These are phyloP conservation scores for Calameuta pallipes DNA, from an alignment of 2,888 invertebrate genomes.

Conservation along the genomic window DNA sequence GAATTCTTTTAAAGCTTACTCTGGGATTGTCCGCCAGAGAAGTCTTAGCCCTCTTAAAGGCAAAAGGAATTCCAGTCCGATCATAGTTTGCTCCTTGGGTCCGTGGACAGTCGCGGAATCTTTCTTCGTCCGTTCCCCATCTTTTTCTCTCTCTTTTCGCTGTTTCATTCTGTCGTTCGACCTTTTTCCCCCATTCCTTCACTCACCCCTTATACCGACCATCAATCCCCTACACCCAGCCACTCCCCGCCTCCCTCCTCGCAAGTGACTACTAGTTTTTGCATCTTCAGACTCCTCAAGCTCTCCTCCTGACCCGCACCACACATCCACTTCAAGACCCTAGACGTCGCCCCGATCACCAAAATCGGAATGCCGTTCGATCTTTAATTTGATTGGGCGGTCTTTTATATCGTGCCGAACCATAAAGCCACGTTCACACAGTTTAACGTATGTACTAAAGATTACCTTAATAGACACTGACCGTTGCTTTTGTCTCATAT, in stretches of 20 bases:
- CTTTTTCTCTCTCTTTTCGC: slow-evolving; percentile 14
- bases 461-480: neutral
- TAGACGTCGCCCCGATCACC: slow-evolving; percentile 24
- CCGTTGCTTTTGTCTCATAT: slow-evolving; percentile 36
- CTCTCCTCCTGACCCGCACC: slow-evolving; percentile 12
- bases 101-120: slow-evolving; percentile 48
- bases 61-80: slow-evolving; percentile 58
- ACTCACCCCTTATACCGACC: slow-evolving; percentile 2
- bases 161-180: neutral
- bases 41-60: slow-evolving; percentile 52
- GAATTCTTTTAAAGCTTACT: slow-evolving; percentile 53
- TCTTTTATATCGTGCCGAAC: neutral
- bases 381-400: slow-evolving; percentile 11
- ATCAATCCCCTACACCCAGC: slow-evolving; percentile 11
- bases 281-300: slow-evolving; percentile 17
- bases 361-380: slow-evolving; percentile 19
- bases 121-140: slow-evolving; percentile 26
- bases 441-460: neutral
- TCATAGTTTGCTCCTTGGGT: slow-evolving; percentile 59
- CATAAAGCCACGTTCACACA: neutral
- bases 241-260: slow-evolving; percentile 16
- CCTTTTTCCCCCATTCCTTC: slow-evolving; percentile 8
- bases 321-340: slow-evolving; percentile 20
- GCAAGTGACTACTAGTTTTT: slow-evolving; percentile 31
- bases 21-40: slow-evolving; percentile 31